Evolutionary conservation across 92 coral and sea anemone genomes (phyloP).

Genomic region (Zoanthus gigantus): DNA sequence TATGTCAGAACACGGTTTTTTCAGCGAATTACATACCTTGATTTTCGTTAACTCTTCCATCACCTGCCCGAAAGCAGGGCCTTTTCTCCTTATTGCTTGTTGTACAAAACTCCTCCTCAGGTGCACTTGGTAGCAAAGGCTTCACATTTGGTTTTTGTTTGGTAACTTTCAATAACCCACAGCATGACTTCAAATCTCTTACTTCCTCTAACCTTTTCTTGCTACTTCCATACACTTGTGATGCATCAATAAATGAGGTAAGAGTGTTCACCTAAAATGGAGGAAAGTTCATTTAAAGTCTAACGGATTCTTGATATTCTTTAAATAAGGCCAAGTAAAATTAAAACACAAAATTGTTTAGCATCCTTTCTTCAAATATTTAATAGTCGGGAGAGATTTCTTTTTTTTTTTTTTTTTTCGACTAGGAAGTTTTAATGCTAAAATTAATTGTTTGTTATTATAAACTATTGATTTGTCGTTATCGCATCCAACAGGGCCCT

Average conservation of each 20-base stretch:
- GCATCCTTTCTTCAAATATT: too few species aligned
- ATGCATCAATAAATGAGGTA: slow-evolving; percentile 73
- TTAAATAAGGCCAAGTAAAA: too few species aligned
- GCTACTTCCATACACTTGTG: slow-evolving; percentile 72
- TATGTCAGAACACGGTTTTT: not conserved
- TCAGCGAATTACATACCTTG: slow-evolving; percentile 29
- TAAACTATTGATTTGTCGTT: too few species aligned
- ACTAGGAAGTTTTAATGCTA: too few species aligned
- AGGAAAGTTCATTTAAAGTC: not conserved
- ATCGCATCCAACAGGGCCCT: too few species aligned
- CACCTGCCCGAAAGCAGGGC: slow-evolving; percentile 72
- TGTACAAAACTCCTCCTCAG: not conserved
- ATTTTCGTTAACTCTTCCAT: slow-evolving; percentile 68
- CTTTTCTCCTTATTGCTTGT: not conserved
- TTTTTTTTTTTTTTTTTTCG: too few species aligned
- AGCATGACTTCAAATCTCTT: slow-evolving; percentile 37
- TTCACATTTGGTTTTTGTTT: not conserved
- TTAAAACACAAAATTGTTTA: too few species aligned
- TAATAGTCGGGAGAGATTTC: too few species aligned
- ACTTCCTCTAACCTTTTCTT: slow-evolving; percentile 13
- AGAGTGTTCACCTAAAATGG: slow-evolving; percentile 26
- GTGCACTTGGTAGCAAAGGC: slow-evolving; percentile 41
- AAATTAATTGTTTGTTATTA: too few species aligned
- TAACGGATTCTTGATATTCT: too few species aligned
- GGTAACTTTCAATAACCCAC: slow-evolving; percentile 38